Percentiles rank a stretch among this genome's conserved stretches.
Conservation (phyloP, 92 coral and sea anemone genomes). For the Palythoa caribaeorum region DNA sequence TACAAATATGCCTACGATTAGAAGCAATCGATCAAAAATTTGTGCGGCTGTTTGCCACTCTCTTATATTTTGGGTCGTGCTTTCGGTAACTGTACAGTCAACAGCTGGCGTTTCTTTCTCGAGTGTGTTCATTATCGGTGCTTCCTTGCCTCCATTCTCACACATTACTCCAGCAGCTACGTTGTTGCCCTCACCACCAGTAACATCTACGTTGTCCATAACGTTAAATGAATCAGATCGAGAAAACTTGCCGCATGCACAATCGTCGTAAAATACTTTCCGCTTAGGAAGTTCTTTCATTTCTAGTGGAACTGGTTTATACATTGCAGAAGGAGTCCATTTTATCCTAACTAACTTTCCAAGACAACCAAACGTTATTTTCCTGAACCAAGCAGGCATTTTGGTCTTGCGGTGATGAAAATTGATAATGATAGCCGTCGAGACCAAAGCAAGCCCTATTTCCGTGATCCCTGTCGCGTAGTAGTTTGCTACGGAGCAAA, state of each 20-base stretch:
- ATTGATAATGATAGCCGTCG: conserved; percentile 83
- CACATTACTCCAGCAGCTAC: conserved; percentile 41
- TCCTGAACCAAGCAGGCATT: conserved; percentile 79
- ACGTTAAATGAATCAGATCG: conserved; percentile 1
- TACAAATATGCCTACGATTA: conserved; percentile 67
- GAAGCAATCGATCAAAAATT: conserved; percentile 78
- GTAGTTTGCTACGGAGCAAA: conserved; percentile 73
- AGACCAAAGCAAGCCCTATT: conserved; percentile 79
- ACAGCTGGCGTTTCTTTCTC: not conserved
- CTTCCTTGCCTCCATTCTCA: conserved; percentile 49
- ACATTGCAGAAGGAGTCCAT: not conserved
- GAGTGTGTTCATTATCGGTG: conserved; percentile 47
- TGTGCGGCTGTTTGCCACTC: conserved; percentile 89
- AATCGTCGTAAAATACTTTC: conserved; percentile 4
- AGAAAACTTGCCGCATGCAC: conserved; percentile 33
- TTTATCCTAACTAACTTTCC: conserved; percentile 74
- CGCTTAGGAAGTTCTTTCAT: conserved; percentile 29
- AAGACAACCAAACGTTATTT: conserved; percentile 62
- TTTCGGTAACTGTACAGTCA: not conserved
- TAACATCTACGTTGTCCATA: conserved; percentile 7
- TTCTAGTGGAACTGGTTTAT: conserved; percentile 35
- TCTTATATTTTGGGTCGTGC: conserved; percentile 45
- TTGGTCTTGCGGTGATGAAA: conserved; percentile 72
- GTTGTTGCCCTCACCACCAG: conserved; percentile 11
- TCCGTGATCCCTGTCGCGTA: conserved; percentile 86